phyloP scores from a whole-genome alignment of 2,888 invertebrate species.

The Megaustenia siamemsis region DNA sequence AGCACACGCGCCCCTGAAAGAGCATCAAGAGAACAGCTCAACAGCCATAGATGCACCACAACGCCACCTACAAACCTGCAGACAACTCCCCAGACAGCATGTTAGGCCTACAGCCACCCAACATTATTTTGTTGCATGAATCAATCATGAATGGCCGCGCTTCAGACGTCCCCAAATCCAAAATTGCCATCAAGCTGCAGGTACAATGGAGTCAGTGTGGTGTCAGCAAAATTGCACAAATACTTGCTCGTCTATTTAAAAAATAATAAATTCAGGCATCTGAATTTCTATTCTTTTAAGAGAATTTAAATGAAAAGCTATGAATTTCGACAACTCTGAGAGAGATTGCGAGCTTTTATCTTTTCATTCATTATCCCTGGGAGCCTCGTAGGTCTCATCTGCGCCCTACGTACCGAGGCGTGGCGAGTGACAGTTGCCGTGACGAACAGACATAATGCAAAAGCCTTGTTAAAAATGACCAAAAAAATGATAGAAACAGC shows the following conservation, averaged over 20 bases:
- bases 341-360: background rate
- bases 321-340: background rate
- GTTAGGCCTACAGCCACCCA: background rate
- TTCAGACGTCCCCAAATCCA: background rate
- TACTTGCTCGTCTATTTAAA: background rate
- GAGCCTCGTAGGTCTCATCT: conserved; percentile 23
- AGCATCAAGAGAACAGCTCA: background rate
- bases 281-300: background rate
- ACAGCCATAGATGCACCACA: background rate
- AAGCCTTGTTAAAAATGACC: background rate
- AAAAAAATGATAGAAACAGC: conserved; percentile 14
- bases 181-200: background rate
- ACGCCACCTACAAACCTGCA: background rate
- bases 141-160: background rate
- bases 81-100: background rate
- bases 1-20: conserved; percentile 13
- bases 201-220: background rate
- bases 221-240: conserved; percentile 29
- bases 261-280: background rate
- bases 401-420: background rate
- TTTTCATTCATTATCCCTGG: background rate
- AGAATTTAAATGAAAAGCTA: background rate
- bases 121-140: background rate
- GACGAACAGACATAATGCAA: background rate
- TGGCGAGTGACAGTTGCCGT: conserved; percentile 24